Evolutionary conservation across 2,113 vertebrate species (phyloP).

Genomic region (Larimichthys crocea): DNA sequence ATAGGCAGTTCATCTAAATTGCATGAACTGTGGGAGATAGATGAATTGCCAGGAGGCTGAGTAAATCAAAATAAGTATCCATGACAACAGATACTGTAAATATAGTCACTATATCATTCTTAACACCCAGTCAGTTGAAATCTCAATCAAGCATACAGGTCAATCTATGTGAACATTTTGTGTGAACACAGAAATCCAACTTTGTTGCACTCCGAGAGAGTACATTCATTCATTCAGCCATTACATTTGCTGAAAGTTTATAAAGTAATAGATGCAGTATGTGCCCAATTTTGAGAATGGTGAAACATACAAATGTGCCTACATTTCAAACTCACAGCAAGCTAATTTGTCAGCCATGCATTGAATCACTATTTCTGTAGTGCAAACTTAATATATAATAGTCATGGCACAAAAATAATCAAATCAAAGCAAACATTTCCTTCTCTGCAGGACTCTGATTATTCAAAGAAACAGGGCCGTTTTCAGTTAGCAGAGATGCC

Average conservation of each 20-base stretch:
- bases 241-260: constrained; percentile 1
- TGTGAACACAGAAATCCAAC: neutral
- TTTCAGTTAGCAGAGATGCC: neutral
- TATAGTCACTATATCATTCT: neutral
- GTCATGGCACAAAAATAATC: neutral
- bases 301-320: constrained; percentile 16
- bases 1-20: neutral
- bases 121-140: neutral
- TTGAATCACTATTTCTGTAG: neutral
- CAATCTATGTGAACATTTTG: neutral
- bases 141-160: neutral
- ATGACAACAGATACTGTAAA: neutral
- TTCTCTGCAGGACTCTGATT: neutral
- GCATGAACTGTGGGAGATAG: no score
- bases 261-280: neutral
- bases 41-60: neutral
- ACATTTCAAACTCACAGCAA: neutral
- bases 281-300: neutral
- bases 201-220: neutral
- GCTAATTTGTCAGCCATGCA: constrained; percentile 21
- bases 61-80: neutral
- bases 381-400: constrained; percentile 1
- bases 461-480: neutral
- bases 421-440: neutral
- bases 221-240: neutral